Conservation (phyloP, 2,797 vertebrate species). For the Acridotheres tristis region DNA sequence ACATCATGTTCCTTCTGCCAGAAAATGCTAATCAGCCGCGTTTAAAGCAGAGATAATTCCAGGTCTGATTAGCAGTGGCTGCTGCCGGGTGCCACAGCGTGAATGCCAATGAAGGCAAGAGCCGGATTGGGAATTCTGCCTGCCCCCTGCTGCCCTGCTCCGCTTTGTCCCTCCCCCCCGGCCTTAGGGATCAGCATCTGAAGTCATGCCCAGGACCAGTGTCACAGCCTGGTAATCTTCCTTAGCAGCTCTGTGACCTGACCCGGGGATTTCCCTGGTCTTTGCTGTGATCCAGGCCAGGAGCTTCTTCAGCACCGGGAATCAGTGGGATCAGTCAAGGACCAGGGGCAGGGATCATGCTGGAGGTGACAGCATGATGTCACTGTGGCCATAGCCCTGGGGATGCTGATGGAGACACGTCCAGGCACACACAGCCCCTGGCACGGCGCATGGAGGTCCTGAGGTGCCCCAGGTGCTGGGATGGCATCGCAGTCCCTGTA, state of each 20-base stretch:
- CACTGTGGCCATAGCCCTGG: not conserved
- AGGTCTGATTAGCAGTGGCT: constrained; percentile 53
- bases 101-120: constrained; percentile 23
- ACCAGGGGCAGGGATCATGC: not conserved
- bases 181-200: not conserved
- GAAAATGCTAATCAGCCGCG: constrained; percentile 49
- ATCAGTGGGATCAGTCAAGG: not conserved
- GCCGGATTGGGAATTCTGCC: not conserved
- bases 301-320: not conserved
- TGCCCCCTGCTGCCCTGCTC: not conserved
- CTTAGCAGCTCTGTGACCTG: not conserved
- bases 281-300: not conserved
- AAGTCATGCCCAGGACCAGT: not conserved
- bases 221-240: not conserved
- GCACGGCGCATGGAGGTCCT: accelerated
- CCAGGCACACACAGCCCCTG: not conserved
- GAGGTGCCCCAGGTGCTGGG: not conserved
- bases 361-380: not conserved
- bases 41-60: constrained; percentile 58
- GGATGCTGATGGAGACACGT: not conserved
- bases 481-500: accelerated
- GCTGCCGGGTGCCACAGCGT: not conserved
- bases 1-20: constrained; percentile 7
- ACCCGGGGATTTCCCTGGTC: not conserved
- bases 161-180: not conserved